Base-by-base conservation (phyloP, 2,888 invertebrate genomes). In the Nineta flava region DNA sequence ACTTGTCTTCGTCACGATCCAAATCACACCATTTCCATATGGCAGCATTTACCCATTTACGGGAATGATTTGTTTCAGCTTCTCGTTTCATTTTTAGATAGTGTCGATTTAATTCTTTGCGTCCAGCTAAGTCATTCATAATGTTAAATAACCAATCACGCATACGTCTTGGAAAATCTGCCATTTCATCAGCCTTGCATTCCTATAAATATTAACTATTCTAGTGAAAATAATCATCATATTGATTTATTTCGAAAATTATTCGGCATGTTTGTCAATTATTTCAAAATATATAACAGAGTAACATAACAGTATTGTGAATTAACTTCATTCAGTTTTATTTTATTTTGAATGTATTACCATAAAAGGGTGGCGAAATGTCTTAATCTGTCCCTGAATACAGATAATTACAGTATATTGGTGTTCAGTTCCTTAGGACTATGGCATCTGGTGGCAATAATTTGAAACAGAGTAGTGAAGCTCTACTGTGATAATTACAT, bases 11-110 rank as follows among this genome's bases (percentile, higher is more conserved):
- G 69, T 90, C 83, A 49, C 86, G 86, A 69, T 96, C 96, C 52
- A 97, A 77, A 67, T 97, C 95, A 67, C 97, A 97, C 86, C 88
- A 91, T 69, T 97, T 97, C 96, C 96, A 97, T 57, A 97, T 81
- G 57, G 94, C 94, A 45, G 96, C 95, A 68, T 92, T 91, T 52
- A 82, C 74, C 87, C 90, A 90, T 59, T 87, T 81, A 51, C 84
- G 76, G 16, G 86, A 84, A 65, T 85, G 75, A 67, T 88, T 87
- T 46, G 77, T 75, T 72, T 93, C 92, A 35, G 92, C 91, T 70
- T 92, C 91, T 57, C 83, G 76, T 71, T 93, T 83, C 84, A 92
- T 82, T 66, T 80, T 76, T 67, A 85, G 72, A 68, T 85, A 93
- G 65, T 90, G 83, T 48, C 84, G 76, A 13, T 83, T 78, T 35